phyloP scores from a whole-genome alignment of 2,797 vertebrate species.

The Choloepus didactylus region DNA sequence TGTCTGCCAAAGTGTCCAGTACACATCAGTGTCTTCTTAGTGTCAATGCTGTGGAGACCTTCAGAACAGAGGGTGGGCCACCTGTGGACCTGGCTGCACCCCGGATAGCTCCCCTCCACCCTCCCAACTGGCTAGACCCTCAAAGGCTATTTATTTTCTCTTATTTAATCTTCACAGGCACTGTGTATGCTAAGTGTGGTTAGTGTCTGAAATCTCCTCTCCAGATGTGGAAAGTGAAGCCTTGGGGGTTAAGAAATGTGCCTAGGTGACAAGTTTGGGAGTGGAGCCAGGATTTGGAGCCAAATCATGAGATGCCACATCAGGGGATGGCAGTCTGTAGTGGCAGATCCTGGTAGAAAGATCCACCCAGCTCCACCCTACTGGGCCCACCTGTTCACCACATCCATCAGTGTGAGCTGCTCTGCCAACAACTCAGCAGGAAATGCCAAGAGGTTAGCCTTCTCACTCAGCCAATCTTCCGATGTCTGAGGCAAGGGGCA shows the following conservation, averaged over 20 bases:
- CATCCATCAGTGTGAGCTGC: conserved; percentile 90
- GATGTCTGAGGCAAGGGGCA: neutral
- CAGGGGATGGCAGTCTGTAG: neutral
- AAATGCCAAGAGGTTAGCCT: no score
- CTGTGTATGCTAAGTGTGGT: no score
- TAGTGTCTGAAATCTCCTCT: conserved; percentile 58
- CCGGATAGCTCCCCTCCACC: neutral
- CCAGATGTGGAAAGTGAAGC: no score
- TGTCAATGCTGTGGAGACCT: neutral
- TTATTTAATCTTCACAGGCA: neutral
- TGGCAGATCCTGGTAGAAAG: neutral
- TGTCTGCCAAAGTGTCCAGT: neutral
- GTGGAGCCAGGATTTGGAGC: no score
- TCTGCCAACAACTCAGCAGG: conserved; percentile 65
- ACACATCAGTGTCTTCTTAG: neutral
- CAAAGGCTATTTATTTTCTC: neutral
- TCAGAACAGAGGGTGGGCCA: neutral
- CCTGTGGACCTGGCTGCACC: neutral
- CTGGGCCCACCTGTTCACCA: conserved; percentile 88
- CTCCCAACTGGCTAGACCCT: neutral
- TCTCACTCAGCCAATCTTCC: no score
- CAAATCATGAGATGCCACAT: no score
- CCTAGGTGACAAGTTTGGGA: accelerated
- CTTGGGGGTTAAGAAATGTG: conserved; percentile 82
- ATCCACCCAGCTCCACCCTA: accelerated